phyloP scores from a whole-genome alignment of 2,113 vertebrate species.

The Macaca mulatta region DNA sequence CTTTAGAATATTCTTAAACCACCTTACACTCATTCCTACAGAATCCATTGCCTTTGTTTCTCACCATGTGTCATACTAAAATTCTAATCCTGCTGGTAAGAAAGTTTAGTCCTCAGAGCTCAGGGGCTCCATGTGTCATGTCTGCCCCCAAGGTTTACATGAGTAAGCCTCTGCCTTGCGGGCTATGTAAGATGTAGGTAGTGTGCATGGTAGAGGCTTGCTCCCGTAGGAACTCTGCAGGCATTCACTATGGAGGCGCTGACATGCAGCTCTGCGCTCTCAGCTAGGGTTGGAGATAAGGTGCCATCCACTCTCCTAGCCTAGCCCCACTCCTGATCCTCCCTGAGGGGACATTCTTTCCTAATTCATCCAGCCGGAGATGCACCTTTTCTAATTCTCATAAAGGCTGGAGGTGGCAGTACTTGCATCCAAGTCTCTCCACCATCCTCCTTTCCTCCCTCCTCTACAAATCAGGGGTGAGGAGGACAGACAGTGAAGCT shows the following conservation, averaged over 20 bases:
- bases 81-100: neutral
- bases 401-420: neutral
- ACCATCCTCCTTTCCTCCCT: neutral
- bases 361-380: neutral
- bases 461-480: neutral
- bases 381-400: neutral
- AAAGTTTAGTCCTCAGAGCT: neutral
- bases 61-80: neutral
- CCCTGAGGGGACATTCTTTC: neutral
- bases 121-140: accelerated
- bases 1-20: neutral
- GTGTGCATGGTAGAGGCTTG: neutral
- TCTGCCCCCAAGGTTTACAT: neutral
- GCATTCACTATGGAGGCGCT: too few relatives aligned
- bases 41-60: neutral
- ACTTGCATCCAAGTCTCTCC: neutral
- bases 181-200: neutral
- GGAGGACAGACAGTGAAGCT: neutral
- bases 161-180: neutral
- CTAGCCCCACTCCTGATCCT: neutral
- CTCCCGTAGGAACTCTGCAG: too few relatives aligned
- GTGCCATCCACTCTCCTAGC: neutral
- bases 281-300: neutral
- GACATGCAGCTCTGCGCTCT: neutral
- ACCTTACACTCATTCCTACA: neutral